A percentile compares a stretch with the other conserved stretches of the same genome.
Evolutionary conservation across 1,140 invertebrate genomes (phyloP).

Genomic region (Metaphire vulgaris): DNA sequence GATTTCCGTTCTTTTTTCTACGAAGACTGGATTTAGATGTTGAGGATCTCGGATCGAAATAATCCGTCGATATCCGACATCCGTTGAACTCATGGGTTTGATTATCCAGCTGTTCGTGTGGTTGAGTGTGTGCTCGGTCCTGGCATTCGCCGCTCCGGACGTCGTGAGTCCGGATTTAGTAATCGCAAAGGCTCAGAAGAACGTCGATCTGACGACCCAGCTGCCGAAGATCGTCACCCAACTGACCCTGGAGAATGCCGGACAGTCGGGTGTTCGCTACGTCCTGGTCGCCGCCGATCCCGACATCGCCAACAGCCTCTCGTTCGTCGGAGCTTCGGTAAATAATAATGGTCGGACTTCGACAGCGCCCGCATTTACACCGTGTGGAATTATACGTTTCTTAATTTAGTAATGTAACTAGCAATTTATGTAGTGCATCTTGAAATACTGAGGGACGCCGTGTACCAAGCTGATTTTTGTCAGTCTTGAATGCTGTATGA

Average conservation of each 20-base stretch:
- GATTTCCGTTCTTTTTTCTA: not conserved
- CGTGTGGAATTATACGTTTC: too few relatives aligned
- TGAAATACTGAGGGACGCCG: too few relatives aligned
- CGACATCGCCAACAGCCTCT: constrained; percentile 60
- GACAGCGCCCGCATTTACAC: too few relatives aligned
- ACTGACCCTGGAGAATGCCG: constrained; percentile 73
- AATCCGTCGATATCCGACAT: too few relatives aligned
- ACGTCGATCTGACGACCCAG: constrained; percentile 78
- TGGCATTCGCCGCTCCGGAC: constrained; percentile 33
- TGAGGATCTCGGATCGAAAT: too few relatives aligned
- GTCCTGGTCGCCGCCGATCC: constrained; percentile 68
- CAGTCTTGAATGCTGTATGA: too few relatives aligned
- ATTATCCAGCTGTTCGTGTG: too few relatives aligned
- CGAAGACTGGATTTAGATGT: too few relatives aligned
- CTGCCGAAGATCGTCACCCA: constrained; percentile 73
- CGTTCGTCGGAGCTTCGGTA: constrained; percentile 64
- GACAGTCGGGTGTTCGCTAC: constrained; percentile 62
- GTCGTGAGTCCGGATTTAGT: constrained; percentile 49
- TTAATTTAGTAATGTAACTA: too few relatives aligned
- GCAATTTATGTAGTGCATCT: too few relatives aligned
- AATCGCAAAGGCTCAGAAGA: constrained; percentile 74
- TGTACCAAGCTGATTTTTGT: too few relatives aligned
- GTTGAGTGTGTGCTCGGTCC: not conserved
- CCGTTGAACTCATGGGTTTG: too few relatives aligned
- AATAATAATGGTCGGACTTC: constrained; percentile 33